Conservation (phyloP, 2,797 vertebrate species). For the Poliocrania exsul region DNA sequence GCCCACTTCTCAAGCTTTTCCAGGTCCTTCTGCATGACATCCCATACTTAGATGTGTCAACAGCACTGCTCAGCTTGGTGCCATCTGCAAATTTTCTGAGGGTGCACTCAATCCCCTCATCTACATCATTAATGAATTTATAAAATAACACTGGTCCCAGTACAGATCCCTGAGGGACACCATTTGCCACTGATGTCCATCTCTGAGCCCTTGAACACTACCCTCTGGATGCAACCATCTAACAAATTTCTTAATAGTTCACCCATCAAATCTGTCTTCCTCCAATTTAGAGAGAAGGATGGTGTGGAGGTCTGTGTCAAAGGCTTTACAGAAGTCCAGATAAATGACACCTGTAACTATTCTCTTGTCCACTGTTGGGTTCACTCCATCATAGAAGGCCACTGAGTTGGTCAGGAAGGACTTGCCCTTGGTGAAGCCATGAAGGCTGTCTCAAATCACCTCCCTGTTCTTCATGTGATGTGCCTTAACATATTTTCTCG, state of each 20-base stretch:
- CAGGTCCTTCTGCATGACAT: too few species aligned
- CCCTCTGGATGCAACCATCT: not conserved
- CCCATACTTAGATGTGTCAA: not conserved
- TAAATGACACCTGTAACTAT: not conserved
- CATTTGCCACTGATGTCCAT: not conserved
- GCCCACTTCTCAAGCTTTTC: not conserved
- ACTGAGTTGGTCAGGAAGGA: not conserved
- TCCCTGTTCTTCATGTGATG: not conserved
- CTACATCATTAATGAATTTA: not conserved
- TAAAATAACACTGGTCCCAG: not conserved
- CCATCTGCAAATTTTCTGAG: not conserved
- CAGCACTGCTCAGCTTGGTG: not conserved
- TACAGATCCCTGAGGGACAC: not conserved
- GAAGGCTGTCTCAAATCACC: not conserved
- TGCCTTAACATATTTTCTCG: not conserved
- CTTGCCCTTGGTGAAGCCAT: not conserved
- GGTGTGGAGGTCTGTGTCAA: not conserved
- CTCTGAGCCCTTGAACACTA: not conserved
- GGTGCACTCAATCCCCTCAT: not conserved
- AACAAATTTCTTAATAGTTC: not conserved
- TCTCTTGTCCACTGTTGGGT: not conserved
- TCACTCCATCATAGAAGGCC: not conserved
- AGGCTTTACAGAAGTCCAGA: not conserved
- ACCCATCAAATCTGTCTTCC: not conserved
- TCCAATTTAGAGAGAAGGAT: not conserved